phyloP scores from a whole-genome alignment of 2,113 vertebrate species.

The Isurus oxyrinchus region DNA sequence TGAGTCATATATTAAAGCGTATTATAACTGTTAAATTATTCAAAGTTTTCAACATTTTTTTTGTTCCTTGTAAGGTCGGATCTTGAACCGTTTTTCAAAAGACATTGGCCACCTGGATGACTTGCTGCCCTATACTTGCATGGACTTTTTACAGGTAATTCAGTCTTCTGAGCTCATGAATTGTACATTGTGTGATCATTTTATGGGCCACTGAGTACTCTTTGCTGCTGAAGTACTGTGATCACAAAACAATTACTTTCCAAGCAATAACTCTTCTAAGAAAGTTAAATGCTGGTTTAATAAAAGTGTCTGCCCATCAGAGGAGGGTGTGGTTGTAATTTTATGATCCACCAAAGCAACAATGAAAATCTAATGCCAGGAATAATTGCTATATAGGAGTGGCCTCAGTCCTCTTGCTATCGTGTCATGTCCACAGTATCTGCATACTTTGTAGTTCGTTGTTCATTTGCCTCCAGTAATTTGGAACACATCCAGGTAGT shows the following conservation, averaged over 20 bases:
- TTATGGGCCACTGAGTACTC: constrained; percentile 65
- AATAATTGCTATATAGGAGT: constrained; percentile 57
- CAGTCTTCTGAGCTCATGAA: constrained; percentile 43
- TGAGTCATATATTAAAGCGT: neutral
- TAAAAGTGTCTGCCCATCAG: constrained; percentile 68
- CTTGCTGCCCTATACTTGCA: constrained; percentile 75
- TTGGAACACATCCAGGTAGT: constrained; percentile 63
- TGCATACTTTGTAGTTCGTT: constrained; percentile 56
- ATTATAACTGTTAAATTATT: neutral
- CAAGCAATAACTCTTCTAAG: constrained; percentile 57
- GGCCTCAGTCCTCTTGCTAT: constrained; percentile 50
- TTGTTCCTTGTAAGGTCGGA: constrained; percentile 61
- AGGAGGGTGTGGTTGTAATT: constrained; percentile 64
- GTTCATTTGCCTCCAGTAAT: constrained; percentile 66
- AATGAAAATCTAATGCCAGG: constrained; percentile 62
- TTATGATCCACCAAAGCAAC: constrained; percentile 54
- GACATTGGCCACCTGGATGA: constrained; percentile 90
- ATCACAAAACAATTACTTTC: constrained; percentile 70
- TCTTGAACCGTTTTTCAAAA: constrained; percentile 90
- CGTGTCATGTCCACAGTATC: constrained; percentile 52
- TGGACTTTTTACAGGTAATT: constrained; percentile 89
- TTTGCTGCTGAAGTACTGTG: constrained; percentile 61
- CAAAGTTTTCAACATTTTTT: neutral
- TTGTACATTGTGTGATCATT: constrained; percentile 60
- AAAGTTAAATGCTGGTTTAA: constrained; percentile 60